Evolutionary conservation across 2,888 invertebrate genomes (phyloP), one percentile per base, ranked within the genome.

Genomic region (Catonia carolina): DNA sequence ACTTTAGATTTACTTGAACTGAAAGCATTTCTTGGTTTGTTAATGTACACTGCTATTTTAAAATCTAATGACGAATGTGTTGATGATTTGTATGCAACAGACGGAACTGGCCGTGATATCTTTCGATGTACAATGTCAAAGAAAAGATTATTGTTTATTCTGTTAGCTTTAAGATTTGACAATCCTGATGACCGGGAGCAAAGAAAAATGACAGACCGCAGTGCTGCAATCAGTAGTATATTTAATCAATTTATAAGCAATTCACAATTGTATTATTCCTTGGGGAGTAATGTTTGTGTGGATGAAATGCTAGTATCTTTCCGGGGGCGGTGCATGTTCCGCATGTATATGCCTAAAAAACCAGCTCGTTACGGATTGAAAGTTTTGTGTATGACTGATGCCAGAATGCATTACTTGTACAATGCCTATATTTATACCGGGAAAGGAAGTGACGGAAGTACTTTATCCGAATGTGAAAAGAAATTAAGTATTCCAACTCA

Each of bases 401-500:
- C 67, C 7, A 33, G 55, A 23, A 63, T 17, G 12, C 14, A 33
- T 33, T 33, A 31, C n/a, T n/a, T n/a, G n/a, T n/a, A n/a, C n/a
- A n/a, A n/a, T n/a, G n/a, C n/a, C n/a, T n/a, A n/a, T n/a, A n/a
- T n/a, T n/a, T n/a, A n/a, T n/a, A n/a, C n/a, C n/a, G n/a, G n/a
- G n/a, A n/a, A n/a, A n/a, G n/a, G n/a, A n/a, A n/a, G n/a, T n/a
- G n/a, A n/a, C n/a, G n/a, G n/a, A n/a, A n/a, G n/a, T n/a, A n/a
- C n/a, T n/a, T n/a, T n/a, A n/a, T n/a, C n/a, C n/a, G n/a, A n/a
- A 14, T 39, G 17, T 6, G 39, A 39, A 20, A 15, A 35, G 58
- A 66, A 66, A 57, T 60, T 65, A 5, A 51, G 55, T 17, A 64
- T 64, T 48, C 67, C 69, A 35, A 67, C 67, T 1, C 68, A 69